Percentiles rank a stretch among this genome's conserved stretches.
These are phyloP conservation scores for Cervus canadensis DNA, from an alignment of 2,113 vertebrate species.

Conservation along the genomic window DNA sequence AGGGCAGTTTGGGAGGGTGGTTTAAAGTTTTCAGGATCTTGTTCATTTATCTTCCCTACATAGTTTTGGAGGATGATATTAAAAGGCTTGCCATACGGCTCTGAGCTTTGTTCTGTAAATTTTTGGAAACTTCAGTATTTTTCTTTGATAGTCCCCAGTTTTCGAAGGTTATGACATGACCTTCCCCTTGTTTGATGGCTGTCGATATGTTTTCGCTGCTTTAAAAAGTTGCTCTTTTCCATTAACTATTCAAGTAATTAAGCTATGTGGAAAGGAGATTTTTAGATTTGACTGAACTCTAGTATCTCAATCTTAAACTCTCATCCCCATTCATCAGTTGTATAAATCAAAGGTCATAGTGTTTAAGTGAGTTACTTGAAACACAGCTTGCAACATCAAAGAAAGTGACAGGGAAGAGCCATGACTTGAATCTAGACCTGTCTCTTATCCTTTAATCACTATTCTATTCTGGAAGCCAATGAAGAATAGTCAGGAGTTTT, in stretches of 20 bases:
- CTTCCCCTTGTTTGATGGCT: neutral
- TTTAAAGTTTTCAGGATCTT: neutral
- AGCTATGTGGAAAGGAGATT: neutral
- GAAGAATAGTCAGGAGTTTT: neutral
- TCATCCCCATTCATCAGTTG: neutral
- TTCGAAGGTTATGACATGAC: neutral
- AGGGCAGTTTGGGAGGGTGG: neutral
- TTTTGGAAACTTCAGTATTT: neutral
- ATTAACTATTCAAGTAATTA: conserved; percentile 5
- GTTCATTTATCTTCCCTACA: neutral
- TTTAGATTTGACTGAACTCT: conserved; percentile 7
- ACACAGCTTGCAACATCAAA: neutral
- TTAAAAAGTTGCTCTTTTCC: neutral
- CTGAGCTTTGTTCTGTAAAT: neutral
- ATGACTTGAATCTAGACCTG: neutral
- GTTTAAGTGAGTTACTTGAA: conserved; percentile 37
- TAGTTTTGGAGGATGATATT: neutral
- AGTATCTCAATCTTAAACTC: neutral
- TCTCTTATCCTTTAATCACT: conserved; percentile 29
- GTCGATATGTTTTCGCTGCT: neutral
- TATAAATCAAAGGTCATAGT: conserved; percentile 14
- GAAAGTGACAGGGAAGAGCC: neutral
- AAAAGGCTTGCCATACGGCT: neutral
- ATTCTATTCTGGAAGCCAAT: conserved; percentile 12
- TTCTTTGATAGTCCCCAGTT: neutral